These are phyloP conservation scores for Metalampra italica DNA, from an alignment of 2,888 invertebrate species.

Conservation along the genomic window DNA sequence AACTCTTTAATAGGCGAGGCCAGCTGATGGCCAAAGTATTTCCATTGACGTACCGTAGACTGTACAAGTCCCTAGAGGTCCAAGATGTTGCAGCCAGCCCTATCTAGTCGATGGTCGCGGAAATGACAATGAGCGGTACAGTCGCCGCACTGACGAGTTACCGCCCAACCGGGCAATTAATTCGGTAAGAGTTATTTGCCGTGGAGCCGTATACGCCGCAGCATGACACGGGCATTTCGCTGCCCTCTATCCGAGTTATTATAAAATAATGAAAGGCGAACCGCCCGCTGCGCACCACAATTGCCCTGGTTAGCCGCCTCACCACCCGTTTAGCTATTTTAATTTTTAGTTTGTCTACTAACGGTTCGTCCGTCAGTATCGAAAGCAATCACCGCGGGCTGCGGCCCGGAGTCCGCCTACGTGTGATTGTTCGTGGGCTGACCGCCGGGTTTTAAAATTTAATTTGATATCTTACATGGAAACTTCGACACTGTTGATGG, in stretches of 20 bases:
- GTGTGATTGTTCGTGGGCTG: slow-evolving; percentile 17
- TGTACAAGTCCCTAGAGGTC: too few relatives aligned
- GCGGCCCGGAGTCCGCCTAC: slow-evolving; percentile 50
- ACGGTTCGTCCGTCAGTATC: slow-evolving; percentile 69
- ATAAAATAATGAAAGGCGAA: slow-evolving; percentile 76
- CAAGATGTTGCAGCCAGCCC: too few relatives aligned
- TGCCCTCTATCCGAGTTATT: slow-evolving; percentile 70
- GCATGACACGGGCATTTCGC: slow-evolving; percentile 67
- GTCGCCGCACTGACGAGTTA: slow-evolving; percentile 52
- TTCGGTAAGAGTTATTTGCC: slow-evolving; percentile 66
- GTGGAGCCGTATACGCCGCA: slow-evolving; percentile 37
- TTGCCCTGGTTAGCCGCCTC: slow-evolving; percentile 73
- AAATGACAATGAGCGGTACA: slow-evolving; percentile 7
- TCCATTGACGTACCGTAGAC: too few relatives aligned
- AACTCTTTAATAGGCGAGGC: too few relatives aligned
- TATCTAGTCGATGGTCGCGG: not conserved
- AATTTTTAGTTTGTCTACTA: slow-evolving; percentile 77
- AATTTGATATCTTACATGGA: slow-evolving; percentile 9
- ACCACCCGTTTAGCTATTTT: slow-evolving; percentile 75
- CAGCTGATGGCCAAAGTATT: too few relatives aligned
- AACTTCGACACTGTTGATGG: not conserved
- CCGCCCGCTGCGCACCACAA: slow-evolving; percentile 75
- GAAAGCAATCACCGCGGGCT: slow-evolving; percentile 41
- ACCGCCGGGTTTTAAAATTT: slow-evolving; percentile 14
- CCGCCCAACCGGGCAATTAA: slow-evolving; percentile 74